A percentile compares a stretch with the other conserved stretches of the same genome.
phyloP scores from a whole-genome alignment of 2,888 invertebrate genomes.

The Eilema sororculum region DNA sequence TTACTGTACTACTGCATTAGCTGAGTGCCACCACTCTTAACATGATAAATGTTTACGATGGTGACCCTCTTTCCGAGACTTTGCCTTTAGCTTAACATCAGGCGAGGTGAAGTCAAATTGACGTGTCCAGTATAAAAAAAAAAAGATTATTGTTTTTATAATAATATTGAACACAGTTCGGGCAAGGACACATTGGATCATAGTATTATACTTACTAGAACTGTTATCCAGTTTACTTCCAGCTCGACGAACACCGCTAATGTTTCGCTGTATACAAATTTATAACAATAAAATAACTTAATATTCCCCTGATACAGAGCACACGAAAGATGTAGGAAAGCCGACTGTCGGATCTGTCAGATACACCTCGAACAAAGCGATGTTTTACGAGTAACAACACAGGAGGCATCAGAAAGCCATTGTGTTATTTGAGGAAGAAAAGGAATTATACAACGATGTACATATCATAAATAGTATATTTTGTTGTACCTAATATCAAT shows the following conservation, averaged over 20 bases:
- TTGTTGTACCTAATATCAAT: neutral
- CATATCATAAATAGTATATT: neutral
- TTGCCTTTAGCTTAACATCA: too few species aligned
- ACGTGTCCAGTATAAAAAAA: too few species aligned
- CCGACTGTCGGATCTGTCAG: conserved; percentile 35
- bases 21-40: too few species aligned
- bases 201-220: neutral
- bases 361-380: conserved; percentile 34
- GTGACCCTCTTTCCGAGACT: too few species aligned
- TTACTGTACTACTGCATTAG: too few species aligned
- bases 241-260: neutral
- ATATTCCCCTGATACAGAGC: conserved; percentile 11
- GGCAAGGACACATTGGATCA: neutral
- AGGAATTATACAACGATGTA: conserved; percentile 2
- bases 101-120: too few species aligned
- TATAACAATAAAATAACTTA: conserved; percentile 11
- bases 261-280: neutral
- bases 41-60: too few species aligned
- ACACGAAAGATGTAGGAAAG: conserved; percentile 11
- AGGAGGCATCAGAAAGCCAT: conserved; percentile 7
- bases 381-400: conserved; percentile 36
- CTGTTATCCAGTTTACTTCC: conserved; percentile 3
- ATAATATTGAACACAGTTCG: neutral
- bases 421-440: conserved; percentile 19
- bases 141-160: too few species aligned